Evolutionary conservation across 1,140 invertebrate genomes (phyloP).

Genomic region (Oryctes rhinoceros): DNA sequence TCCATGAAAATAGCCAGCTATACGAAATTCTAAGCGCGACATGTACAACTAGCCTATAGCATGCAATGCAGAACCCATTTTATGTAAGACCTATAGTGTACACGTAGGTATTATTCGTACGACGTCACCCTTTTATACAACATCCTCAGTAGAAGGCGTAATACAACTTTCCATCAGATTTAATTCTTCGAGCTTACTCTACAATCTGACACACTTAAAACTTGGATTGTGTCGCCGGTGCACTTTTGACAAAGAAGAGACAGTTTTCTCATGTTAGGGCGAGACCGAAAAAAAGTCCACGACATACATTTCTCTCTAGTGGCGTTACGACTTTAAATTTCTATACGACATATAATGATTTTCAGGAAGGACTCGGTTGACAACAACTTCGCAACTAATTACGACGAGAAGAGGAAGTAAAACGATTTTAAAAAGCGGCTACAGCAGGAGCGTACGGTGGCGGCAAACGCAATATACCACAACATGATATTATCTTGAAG

Average conservation of each 20-base stretch:
- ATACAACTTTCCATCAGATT: slow-evolving; percentile 26
- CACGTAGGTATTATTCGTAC: neutral
- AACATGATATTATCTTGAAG: neutral
- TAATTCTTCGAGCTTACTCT: slow-evolving; percentile 34
- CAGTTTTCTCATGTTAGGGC: slow-evolving; percentile 13
- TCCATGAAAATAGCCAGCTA: too few species aligned
- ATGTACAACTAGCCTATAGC: too few species aligned
- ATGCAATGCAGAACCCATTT: neutral
- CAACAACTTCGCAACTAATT: slow-evolving; percentile 24
- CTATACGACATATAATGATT: slow-evolving; percentile 24
- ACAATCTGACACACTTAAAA: slow-evolving; percentile 36
- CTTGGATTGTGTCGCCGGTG: slow-evolving; percentile 18
- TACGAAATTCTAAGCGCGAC: too few species aligned
- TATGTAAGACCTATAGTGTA: neutral
- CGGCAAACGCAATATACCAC: neutral
- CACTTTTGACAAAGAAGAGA: slow-evolving; percentile 28
- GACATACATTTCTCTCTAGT: slow-evolving; percentile 24
- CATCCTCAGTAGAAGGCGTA: neutral
- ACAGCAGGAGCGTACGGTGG: neutral
- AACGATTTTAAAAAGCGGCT: slow-evolving; percentile 12
- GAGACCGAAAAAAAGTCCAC: slow-evolving; percentile 22
- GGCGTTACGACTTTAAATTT: slow-evolving; percentile 26
- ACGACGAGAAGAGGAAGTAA: slow-evolving; percentile 14
- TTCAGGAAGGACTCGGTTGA: slow-evolving; percentile 25
- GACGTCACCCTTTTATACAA: slow-evolving; percentile 13